A percentile compares a stretch with the other conserved stretches of the same genome.
Evolutionary conservation across 2,797 vertebrate genomes (phyloP).

Genomic region (Orestias chungarensis): DNA sequence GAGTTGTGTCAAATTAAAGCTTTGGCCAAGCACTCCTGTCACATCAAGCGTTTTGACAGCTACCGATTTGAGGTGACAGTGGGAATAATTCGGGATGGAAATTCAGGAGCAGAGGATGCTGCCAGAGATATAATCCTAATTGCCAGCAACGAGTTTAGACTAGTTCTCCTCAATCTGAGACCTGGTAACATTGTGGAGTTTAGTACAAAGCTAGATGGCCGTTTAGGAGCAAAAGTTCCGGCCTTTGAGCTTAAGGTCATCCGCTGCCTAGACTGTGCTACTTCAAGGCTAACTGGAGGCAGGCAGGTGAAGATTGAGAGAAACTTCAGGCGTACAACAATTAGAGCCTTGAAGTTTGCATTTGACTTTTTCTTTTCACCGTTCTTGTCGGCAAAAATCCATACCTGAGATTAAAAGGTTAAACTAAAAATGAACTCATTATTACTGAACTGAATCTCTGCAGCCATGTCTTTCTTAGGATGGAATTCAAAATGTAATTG

Average conservation of each 20-base stretch:
- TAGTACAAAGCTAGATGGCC: slow-evolving; percentile 94
- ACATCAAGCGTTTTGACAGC: slow-evolving; percentile 92
- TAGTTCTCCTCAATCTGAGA: slow-evolving; percentile 87
- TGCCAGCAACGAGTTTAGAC: slow-evolving; percentile 93
- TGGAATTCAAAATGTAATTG: slow-evolving; percentile 1
- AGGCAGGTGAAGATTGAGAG: slow-evolving; percentile 93
- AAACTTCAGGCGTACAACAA: slow-evolving; percentile 89
- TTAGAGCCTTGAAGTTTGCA: slow-evolving; percentile 88
- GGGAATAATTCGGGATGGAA: slow-evolving; percentile 80
- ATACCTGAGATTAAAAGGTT: slow-evolving; percentile 34
- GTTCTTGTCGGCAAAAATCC: slow-evolving; percentile 87
- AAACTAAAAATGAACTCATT: not conserved
- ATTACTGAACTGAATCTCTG: too few species aligned
- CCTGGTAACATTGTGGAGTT: slow-evolving; percentile 92
- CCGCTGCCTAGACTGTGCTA: slow-evolving; percentile 90
- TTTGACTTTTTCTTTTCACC: slow-evolving; percentile 98
- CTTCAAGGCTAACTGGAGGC: slow-evolving; percentile 79
- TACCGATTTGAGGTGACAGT: slow-evolving; percentile 93
- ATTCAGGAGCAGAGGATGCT: slow-evolving; percentile 76
- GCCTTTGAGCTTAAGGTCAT: slow-evolving; percentile 95
- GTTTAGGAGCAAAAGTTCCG: slow-evolving; percentile 88
- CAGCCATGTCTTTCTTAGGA: slow-evolving; percentile 7
- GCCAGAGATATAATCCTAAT: slow-evolving; percentile 89
- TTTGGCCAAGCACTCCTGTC: slow-evolving; percentile 89
- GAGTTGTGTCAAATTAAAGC: slow-evolving; percentile 90